Evolutionary conservation across 2,888 invertebrate genomes (phyloP), one percentile per base, ranked within the genome.

Genomic region (Colletes collaris): DNA sequence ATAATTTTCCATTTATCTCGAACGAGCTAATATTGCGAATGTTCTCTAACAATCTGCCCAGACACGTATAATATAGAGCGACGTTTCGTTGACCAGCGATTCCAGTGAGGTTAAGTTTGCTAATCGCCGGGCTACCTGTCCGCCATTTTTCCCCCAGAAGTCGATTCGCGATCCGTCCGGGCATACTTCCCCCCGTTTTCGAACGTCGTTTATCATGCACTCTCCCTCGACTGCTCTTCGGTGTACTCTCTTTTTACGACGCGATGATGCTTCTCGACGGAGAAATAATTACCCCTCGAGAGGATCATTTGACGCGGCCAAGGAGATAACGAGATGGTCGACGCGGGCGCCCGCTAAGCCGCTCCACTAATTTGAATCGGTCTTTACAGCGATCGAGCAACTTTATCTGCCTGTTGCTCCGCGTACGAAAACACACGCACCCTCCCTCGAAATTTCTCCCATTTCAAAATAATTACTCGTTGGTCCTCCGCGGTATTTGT

Each of bases 161-260:
- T 55, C n/a, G 66, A 67, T 56, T 56, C 66, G 56, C 66, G 56
- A 56, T 50, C 63, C 63, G 13, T 6, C 55, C n/a, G n/a, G n/a
- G 44, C 27, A 44, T 13, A 49, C 35, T 10, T n/a, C 44, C 27
- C 46, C 53, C 35, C 66, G 55, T 49, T 35, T 19, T 49, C 49
- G 8, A 7, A 11, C 49, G 49, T 35, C 62, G 62, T 63, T 63
- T 49, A 35, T 49, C 62, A 49, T 50, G 44, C 49, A 13, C 13
- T 46, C 62, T 49, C 49, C 35, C 49, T 16, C 49, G 27, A 19
- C 60, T 16, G 46, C 44, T 46, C 60, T 19, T 11, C 3, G 6
- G 44, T 10, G 8, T 27, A 27, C 58, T 58, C 44, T 4, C 49
- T 63, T 49, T 49, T 63, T 49, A 63, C n/a, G 16, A 13, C 27